Percentiles rank a stretch among this genome's conserved stretches.
phyloP scores from a whole-genome alignment of 2,113 vertebrate genomes.

The Syngnathus typhle region DNA sequence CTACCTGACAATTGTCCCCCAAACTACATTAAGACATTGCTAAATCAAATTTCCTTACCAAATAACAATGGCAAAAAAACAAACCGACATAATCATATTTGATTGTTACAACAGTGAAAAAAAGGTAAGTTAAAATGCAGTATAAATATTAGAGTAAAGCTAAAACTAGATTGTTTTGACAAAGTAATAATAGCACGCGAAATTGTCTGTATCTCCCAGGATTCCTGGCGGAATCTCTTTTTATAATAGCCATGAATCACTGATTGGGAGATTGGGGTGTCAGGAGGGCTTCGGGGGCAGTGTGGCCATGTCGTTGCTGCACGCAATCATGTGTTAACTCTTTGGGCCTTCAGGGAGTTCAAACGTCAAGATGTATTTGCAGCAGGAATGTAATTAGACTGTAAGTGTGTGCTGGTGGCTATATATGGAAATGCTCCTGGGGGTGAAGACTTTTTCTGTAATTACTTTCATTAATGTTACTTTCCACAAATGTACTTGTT shows the following conservation, averaged over 20 bases:
- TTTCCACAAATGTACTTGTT: constrained; percentile 14
- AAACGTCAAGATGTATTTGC: constrained; percentile 23
- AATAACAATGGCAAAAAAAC: not conserved
- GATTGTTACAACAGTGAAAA: not conserved
- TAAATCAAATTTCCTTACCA: not conserved
- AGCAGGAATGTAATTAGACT: constrained; percentile 37
- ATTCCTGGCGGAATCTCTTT: constrained; percentile 26
- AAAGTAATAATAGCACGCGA: not conserved
- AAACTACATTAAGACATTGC: not conserved
- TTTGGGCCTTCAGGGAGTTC: constrained; percentile 26
- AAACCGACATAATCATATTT: not conserved
- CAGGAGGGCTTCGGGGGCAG: constrained; percentile 26
- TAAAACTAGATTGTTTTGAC: not conserved
- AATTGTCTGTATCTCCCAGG: constrained; percentile 15
- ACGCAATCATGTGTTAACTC: constrained; percentile 4
- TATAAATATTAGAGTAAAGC: not conserved
- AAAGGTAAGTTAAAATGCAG: not conserved
- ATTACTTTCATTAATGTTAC: constrained; percentile 11
- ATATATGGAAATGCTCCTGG: constrained; percentile 7
- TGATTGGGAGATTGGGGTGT: constrained; percentile 45
- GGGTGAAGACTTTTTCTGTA: constrained; percentile 14
- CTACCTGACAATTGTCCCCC: not conserved
- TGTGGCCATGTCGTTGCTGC: constrained; percentile 12
- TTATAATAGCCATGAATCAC: constrained; percentile 17
- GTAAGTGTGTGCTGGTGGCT: not conserved